Conservation (phyloP, 2,113 vertebrate species). For the Xenotilapia flavipinnis region DNA sequence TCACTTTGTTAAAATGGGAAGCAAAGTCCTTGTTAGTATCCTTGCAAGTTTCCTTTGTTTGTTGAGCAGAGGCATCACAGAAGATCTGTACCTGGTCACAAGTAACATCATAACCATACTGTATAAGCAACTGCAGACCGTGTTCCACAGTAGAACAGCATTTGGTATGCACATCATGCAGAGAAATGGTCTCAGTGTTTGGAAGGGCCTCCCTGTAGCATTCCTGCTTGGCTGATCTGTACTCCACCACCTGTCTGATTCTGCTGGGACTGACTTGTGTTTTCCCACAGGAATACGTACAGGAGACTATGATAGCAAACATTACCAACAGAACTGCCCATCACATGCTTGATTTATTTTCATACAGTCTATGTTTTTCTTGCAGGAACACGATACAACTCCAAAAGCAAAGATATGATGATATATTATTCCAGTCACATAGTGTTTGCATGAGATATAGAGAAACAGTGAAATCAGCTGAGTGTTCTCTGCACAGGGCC, state of each 20-base stretch:
- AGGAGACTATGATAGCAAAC: not conserved
- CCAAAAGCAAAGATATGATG: not conserved
- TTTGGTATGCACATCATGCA: conserved; percentile 19
- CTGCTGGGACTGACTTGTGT: not conserved
- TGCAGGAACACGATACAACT: not conserved
- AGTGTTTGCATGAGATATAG: not conserved
- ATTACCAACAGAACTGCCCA: not conserved
- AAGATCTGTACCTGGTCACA: not conserved
- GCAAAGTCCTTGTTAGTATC: not conserved
- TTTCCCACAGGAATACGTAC: not conserved
- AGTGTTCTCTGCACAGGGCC: not conserved
- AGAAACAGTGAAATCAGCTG: not conserved
- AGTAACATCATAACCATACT: conserved; percentile 13
- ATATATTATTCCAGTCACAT: not conserved
- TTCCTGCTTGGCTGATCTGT: conserved; percentile 31
- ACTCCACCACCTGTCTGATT: conserved; percentile 37
- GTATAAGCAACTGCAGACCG: not conserved
- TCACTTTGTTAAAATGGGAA: not conserved
- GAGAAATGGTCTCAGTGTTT: conserved; percentile 30
- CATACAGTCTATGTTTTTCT: not conserved
- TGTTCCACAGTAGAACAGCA: not conserved
- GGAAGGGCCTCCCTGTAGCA: conserved; percentile 46
- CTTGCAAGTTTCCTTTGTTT: conserved; percentile 2
- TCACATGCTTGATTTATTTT: not conserved
- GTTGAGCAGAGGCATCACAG: not conserved